phyloP scores from a whole-genome alignment of 1,140 invertebrate genomes.

The Piezodorus guildinii region DNA sequence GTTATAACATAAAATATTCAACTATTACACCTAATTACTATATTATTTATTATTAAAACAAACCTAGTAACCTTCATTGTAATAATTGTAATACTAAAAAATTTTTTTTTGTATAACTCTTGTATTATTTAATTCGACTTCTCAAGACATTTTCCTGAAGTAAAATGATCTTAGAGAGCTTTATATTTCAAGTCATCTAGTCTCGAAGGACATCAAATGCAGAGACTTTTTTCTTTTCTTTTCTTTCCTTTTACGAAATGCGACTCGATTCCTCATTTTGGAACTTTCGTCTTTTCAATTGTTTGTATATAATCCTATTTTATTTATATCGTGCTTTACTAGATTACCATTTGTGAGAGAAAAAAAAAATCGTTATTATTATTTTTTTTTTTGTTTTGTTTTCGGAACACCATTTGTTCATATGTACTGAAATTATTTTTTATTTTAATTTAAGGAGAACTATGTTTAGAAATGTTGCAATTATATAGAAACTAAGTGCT shows the following conservation, averaged over 20 bases:
- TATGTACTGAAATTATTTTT: background rate
- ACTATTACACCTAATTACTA: background rate
- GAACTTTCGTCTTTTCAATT: background rate
- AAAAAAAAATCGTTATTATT: background rate
- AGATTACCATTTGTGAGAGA: conserved; percentile 11
- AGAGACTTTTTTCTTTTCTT: conserved; percentile 2
- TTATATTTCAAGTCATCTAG: background rate
- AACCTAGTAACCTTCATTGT: background rate
- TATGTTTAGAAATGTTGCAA: background rate
- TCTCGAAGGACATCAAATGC: conserved; percentile 12
- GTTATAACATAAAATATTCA: conserved; percentile 11
- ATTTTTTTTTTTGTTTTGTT: too few relatives aligned
- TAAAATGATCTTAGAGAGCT: background rate
- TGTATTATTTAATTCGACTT: background rate
- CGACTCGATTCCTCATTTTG: background rate
- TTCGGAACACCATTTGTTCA: background rate
- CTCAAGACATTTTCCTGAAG: background rate
- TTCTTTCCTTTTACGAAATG: background rate
- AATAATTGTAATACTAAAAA: background rate
- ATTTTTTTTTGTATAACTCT: background rate
- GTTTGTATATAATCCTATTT: conserved; percentile 2
- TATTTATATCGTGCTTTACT: conserved; percentile 17
- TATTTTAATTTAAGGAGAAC: background rate
- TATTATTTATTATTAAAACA: conserved; percentile 3
- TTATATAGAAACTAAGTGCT: background rate